Evolutionary conservation across 2,113 vertebrate genomes (phyloP), one percentile per base, ranked within the genome.

Genomic region (Malurus alboscapulatus): DNA sequence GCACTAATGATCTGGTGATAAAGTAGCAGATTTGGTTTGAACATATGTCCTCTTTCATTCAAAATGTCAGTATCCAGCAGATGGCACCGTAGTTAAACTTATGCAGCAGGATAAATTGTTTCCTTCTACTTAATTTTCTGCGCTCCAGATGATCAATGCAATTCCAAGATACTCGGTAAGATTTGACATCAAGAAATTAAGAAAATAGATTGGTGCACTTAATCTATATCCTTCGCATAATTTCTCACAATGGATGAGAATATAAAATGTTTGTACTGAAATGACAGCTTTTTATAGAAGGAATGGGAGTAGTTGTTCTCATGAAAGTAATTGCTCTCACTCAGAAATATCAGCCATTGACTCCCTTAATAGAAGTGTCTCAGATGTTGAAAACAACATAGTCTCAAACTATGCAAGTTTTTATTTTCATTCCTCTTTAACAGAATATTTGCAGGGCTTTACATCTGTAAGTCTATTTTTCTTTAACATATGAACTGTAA

Each of bases 21-120:
- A 92, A 75, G 17, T 9, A 55, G 58, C 26, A 59, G 44, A 5
- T 79, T 74, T 30, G 34, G 17, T 86, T 67, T 68, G 87, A 84
- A 87, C 21, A 7, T 27, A 7, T 55, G 69, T 77, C 36, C 34
- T 16, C 9, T 65, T 73, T 88, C 26, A 47, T 65, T 65, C 62
- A 38, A 75, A 90, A 50, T 77, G 22, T 36, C 58, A 14, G 9
- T 44, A 75, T 76, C 80, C 97, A 96, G 88, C 87, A 98, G 97
- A 66, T 96, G 97, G 97, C 94, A 78, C 67, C 48, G 0, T 71
- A 62, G 84, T 86, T 94, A 94, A 94, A 72, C 21, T 34, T 93
- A 84, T 57, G 45, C 71, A 74, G 7, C 6, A 8, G 22, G 36
- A 50, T 40, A 55, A 45, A 48, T 75, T 17, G 21, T 27, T 90